A percentile compares a stretch with the other conserved stretches of the same genome.
phyloP scores from a whole-genome alignment of 2,113 vertebrate species.

The Pelecanus crispus region DNA sequence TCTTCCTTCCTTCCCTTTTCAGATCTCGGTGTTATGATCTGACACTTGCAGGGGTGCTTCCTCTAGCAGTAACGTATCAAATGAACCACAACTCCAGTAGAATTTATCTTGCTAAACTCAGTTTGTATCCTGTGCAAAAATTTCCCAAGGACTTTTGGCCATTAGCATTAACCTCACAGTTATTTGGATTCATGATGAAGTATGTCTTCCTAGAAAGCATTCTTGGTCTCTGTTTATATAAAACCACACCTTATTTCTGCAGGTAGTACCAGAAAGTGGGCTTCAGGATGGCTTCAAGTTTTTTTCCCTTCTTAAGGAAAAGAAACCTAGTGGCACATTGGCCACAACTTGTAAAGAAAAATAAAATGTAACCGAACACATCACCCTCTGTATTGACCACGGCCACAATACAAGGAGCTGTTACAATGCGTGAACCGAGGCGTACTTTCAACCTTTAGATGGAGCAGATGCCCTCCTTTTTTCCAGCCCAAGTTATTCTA shows the following conservation, averaged over 20 bases:
- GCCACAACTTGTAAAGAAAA: neutral
- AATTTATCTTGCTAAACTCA: neutral
- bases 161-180: neutral
- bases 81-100: neutral
- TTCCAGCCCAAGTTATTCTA: neutral
- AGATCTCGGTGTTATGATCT: fast-evolving
- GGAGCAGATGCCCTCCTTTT: neutral
- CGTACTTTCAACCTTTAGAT: fast-evolving
- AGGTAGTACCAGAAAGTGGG: neutral
- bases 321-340: neutral
- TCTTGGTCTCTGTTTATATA: neutral
- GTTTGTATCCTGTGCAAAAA: neutral
- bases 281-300: neutral
- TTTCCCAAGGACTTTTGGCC: neutral
- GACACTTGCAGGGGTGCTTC: neutral
- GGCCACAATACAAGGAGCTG: neutral
- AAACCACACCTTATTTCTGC: neutral
- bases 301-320: neutral
- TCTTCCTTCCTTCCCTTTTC: neutral
- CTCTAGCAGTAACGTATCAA: neutral
- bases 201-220: neutral
- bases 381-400: neutral
- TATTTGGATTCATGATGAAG: neutral
- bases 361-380: neutral
- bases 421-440: fast-evolving